A percentile compares a stretch with the other conserved stretches of the same genome.
Conservation (phyloP, 2,888 invertebrate species). For the Volucella bombylans region DNA sequence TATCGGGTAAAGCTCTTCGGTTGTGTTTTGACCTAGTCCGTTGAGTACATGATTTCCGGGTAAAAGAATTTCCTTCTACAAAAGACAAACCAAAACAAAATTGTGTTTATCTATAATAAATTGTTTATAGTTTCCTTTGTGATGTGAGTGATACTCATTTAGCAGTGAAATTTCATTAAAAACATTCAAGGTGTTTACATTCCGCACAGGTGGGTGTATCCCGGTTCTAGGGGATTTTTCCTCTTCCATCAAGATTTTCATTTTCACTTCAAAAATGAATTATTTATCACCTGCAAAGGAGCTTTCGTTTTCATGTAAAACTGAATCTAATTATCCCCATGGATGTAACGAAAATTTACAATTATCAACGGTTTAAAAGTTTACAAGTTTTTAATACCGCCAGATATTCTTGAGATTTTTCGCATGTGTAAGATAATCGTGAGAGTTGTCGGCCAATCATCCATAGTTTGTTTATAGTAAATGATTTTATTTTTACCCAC, state of each 20-base stretch:
- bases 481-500: constrained; percentile 55
- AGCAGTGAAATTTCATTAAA: constrained; percentile 38
- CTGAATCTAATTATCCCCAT: constrained; percentile 39
- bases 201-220: constrained; percentile 67
- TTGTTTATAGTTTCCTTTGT: constrained; percentile 29
- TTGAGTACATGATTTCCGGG: constrained; percentile 34
- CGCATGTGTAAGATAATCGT: constrained; percentile 35
- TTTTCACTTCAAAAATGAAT: constrained; percentile 45
- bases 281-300: constrained; percentile 53
- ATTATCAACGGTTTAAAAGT: background rate
- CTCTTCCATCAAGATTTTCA: background rate
- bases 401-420: constrained; percentile 24
- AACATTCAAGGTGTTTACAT: constrained; percentile 45
- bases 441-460: constrained; percentile 37
- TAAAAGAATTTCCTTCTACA: background rate
- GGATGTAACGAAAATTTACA: constrained; percentile 10
- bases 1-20: constrained; percentile 68
- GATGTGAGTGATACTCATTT: constrained; percentile 41
- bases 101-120: constrained; percentile 14
- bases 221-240: background rate
- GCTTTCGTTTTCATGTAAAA: constrained; percentile 67
- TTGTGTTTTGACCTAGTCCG: constrained; percentile 64
- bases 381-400: background rate
- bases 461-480: constrained; percentile 64
- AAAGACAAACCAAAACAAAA: background rate